These are phyloP conservation scores for Acanthisitta chloris DNA, from an alignment of 2,113 vertebrate species.

Conservation along the genomic window DNA sequence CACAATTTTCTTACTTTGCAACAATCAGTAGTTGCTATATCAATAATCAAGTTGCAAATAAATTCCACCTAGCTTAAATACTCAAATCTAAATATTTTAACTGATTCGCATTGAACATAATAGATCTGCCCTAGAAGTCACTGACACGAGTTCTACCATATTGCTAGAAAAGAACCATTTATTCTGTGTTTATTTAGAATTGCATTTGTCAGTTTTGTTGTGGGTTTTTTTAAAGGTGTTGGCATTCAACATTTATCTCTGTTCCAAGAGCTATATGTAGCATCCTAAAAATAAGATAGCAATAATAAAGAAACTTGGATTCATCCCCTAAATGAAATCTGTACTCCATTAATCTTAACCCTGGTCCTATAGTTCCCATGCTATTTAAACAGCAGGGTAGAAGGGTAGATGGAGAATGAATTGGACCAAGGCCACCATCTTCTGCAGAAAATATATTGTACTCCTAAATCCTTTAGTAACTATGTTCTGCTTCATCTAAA, in stretches of 20 bases:
- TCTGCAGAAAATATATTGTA: neutral
- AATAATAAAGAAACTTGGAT: neutral
- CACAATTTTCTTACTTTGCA: neutral
- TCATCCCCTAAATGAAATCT: neutral
- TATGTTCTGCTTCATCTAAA: neutral
- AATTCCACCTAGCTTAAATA: neutral
- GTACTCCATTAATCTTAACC: neutral
- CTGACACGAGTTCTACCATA: neutral
- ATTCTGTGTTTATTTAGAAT: neutral
- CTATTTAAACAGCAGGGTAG: neutral
- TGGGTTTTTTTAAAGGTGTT: too few species aligned
- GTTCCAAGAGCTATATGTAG: neutral
- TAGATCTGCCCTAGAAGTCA: neutral
- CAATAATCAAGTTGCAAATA: neutral
- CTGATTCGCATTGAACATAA: neutral
- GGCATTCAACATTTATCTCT: neutral
- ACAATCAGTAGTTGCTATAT: neutral
- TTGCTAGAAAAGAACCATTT: neutral
- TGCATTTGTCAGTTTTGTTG: neutral
- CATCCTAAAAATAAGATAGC: neutral
- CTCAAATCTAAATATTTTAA: neutral
- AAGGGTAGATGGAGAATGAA: neutral
- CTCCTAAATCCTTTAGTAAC: neutral
- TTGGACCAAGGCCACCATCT: neutral
- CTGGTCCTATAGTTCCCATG: neutral